Evolutionary conservation across 2,797 vertebrate species (phyloP).

Genomic region (Anguilla pacifica): DNA sequence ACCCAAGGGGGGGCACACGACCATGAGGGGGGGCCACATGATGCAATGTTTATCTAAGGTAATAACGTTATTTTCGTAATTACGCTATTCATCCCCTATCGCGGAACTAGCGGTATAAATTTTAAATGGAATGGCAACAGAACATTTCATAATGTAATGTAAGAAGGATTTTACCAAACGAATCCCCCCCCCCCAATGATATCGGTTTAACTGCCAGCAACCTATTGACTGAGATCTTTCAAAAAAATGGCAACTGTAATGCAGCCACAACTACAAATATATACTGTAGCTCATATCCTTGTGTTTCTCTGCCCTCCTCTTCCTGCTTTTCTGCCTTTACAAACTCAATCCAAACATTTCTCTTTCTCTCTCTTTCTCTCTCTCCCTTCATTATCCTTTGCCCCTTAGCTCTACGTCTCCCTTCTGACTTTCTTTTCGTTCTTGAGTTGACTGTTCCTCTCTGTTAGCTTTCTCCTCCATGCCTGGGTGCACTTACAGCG

Average conservation of each 20-base stretch:
- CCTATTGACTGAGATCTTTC: neutral
- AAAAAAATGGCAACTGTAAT: neutral
- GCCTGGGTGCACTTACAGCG: neutral
- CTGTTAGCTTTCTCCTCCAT: neutral
- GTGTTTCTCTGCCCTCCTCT: neutral
- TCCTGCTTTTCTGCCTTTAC: neutral
- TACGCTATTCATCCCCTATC: too few relatives aligned
- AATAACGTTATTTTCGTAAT: too few relatives aligned
- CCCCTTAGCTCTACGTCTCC: neutral
- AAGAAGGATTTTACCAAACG: too few relatives aligned
- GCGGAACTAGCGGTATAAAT: too few relatives aligned
- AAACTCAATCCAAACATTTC: neutral
- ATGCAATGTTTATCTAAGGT: too few relatives aligned
- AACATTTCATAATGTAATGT: too few relatives aligned
- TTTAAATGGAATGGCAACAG: too few relatives aligned
- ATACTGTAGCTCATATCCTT: too few relatives aligned
- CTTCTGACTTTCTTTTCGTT: neutral
- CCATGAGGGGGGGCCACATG: too few relatives aligned
- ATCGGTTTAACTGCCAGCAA: neutral
- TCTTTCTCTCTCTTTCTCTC: neutral
- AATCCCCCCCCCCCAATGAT: neutral
- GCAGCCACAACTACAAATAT: too few relatives aligned
- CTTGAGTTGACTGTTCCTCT: neutral
- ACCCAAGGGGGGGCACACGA: too few relatives aligned
- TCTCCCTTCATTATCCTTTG: neutral